Evolutionary conservation across 2,888 invertebrate genomes (phyloP).

Genomic region (Allolobophora icterica): DNA sequence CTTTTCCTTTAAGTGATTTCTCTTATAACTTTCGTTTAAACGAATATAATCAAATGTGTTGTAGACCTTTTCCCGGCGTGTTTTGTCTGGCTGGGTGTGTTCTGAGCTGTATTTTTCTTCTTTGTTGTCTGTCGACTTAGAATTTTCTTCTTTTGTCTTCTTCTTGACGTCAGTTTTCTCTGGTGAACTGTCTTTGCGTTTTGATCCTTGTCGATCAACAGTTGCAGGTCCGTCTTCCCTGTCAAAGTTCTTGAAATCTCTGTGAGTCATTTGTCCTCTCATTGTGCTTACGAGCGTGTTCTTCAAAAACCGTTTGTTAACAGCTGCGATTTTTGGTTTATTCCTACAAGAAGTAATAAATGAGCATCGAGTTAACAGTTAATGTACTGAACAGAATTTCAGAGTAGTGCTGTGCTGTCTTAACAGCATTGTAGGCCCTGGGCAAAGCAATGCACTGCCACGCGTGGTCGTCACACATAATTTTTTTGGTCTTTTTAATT

Average conservation of each 20-base stretch:
- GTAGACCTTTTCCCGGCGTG: neutral
- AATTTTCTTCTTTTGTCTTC: neutral
- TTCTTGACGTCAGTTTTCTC: neutral
- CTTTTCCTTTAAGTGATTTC: neutral
- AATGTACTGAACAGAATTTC: neutral
- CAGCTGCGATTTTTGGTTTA: constrained; percentile 53
- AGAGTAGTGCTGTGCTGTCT: too few relatives aligned
- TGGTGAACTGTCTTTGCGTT: neutral
- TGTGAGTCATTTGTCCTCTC: constrained; percentile 19
- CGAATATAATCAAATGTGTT: constrained; percentile 5
- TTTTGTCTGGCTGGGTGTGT: neutral
- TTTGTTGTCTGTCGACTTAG: neutral
- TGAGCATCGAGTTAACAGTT: neutral
- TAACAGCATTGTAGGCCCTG: too few relatives aligned
- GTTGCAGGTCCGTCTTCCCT: neutral
- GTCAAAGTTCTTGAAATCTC: neutral
- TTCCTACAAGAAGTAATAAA: constrained; percentile 50
- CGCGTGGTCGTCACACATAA: too few relatives aligned
- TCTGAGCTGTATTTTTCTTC: neutral
- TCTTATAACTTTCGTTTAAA: neutral
- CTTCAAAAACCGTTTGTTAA: constrained; percentile 58
- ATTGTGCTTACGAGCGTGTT: constrained; percentile 59
- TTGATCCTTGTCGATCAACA: neutral
- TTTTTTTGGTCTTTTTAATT: too few relatives aligned
- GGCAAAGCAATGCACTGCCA: too few relatives aligned